Evolutionary conservation across 2,797 vertebrate species (phyloP), one percentile per base, ranked within the genome.

Genomic region (Perodicticus potto): DNA sequence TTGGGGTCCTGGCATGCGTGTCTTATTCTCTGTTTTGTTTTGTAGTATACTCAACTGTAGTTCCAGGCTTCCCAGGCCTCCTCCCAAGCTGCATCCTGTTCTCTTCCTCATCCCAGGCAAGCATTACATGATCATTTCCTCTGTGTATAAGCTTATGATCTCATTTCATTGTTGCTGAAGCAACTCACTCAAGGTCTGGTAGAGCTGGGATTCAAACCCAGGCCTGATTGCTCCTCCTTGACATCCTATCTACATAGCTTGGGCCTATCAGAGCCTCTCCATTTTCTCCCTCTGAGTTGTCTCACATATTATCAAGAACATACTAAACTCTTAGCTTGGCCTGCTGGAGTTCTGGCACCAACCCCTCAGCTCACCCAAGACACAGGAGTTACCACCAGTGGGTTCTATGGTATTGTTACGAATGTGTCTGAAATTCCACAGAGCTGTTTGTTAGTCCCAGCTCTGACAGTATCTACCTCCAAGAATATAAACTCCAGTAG

Each of bases 401-500:
- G 8, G 20, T n/a, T 82, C n/a, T 77, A 7, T 14, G 40, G 40
- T 29, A 49, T 90, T 55, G 37, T 49, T 57, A 22, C 43, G 67
- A 59, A 34, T 7, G 17, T 57, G 8, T 53, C 32, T 17, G 40
- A 16, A 81, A 61, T 63, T 27, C 29, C 63, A 77, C 3, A n/a
- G 27, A 85, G 29, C 25, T n/a, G 3, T 49, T 67, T 89, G 55
- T 72, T 19, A 23, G 43, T 27, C 37, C 27, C 9, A 63, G 53
- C 10, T 76, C 7, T 61, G 49, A 37, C 0, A 20, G 37, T 32
- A 77, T 27, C 45, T 34, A 49, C 37, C 34, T 59, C 49, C 87
- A 87, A 37, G 55, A 53, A 76, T 59, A 53, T 8, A 76, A 95
- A 19, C 49, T 88, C 57, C 32, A 63, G 43, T 89, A 86, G 40